Evolutionary conservation across 2,888 invertebrate genomes (phyloP).

Genomic region (Eupithecia inturbata): DNA sequence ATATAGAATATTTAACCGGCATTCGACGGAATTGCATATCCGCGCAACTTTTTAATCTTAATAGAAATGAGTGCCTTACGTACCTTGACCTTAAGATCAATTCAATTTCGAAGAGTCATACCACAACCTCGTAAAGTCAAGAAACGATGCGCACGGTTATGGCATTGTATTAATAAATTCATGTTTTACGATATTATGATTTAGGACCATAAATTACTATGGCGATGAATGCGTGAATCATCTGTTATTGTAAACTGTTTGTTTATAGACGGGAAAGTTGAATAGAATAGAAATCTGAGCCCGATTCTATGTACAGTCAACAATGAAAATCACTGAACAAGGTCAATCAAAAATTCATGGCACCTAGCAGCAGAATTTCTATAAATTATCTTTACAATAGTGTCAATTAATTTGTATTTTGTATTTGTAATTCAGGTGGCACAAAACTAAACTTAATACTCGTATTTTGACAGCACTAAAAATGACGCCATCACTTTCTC

Average conservation of each 20-base stretch:
- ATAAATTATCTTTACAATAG: not conserved
- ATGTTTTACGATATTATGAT: not conserved
- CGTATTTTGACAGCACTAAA: no score
- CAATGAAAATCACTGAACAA: not conserved
- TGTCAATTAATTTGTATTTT: no score
- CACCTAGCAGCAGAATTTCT: not conserved
- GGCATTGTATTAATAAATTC: not conserved
- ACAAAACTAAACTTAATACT: no score
- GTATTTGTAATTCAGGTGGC: no score
- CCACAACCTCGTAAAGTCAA: not conserved
- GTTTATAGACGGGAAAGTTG: not conserved
- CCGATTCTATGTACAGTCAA: not conserved
- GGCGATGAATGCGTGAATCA: not conserved
- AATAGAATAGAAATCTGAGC: not conserved
- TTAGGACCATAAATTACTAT: not conserved
- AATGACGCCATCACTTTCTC: no score
- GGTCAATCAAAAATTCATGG: not conserved
- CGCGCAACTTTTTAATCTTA: not conserved
- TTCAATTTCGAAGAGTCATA: not conserved
- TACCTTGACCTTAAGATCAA: not conserved
- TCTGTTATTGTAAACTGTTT: slow-evolving; percentile 2
- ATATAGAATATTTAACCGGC: not conserved
- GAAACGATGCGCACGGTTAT: not conserved
- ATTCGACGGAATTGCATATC: not conserved
- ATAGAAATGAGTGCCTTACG: not conserved